Percentiles rank a stretch among this genome's conserved stretches.
phyloP scores from a whole-genome alignment of 2,888 invertebrate genomes.

The Diabrotica balteata region DNA sequence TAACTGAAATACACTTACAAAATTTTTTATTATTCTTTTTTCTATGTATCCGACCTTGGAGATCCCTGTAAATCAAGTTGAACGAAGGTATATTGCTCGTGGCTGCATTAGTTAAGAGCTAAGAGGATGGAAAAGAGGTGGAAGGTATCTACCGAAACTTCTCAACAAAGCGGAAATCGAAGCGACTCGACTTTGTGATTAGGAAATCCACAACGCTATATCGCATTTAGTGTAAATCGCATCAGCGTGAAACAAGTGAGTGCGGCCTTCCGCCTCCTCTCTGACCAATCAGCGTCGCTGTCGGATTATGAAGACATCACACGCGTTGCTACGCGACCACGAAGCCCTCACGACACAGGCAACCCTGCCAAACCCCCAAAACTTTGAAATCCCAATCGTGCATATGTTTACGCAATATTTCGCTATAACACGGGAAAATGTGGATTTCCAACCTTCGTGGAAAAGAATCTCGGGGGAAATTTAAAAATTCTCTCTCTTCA shows the following conservation, averaged over 20 bases:
- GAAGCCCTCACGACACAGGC: conserved; percentile 49
- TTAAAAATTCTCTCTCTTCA: conserved; percentile 17
- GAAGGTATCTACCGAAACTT: conserved; percentile 13
- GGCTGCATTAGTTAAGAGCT: too few species aligned
- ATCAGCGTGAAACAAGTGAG: conserved; percentile 55
- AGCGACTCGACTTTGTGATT: conserved; percentile 30
- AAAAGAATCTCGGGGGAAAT: conserved; percentile 25
- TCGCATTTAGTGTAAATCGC: conserved; percentile 52
- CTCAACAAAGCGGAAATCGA: conserved; percentile 20
- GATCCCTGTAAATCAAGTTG: too few species aligned
- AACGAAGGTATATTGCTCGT: too few species aligned
- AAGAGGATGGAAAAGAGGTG: not conserved
- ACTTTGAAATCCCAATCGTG: conserved; percentile 35
- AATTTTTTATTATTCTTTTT: too few species aligned
- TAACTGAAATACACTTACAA: too few species aligned
- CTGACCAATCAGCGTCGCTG: conserved; percentile 60
- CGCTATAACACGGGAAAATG: conserved; percentile 29
- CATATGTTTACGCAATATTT: conserved; percentile 39
- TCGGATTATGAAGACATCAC: conserved; percentile 57
- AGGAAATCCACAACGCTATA: conserved; percentile 46
- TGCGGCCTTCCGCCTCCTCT: conserved; percentile 51
- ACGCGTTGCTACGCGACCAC: conserved; percentile 60
- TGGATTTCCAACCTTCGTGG: conserved; percentile 9
- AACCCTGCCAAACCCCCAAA: conserved; percentile 36
- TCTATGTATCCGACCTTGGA: too few species aligned